phyloP scores from a whole-genome alignment of 2,888 invertebrate species.

The Spilarctia lutea region DNA sequence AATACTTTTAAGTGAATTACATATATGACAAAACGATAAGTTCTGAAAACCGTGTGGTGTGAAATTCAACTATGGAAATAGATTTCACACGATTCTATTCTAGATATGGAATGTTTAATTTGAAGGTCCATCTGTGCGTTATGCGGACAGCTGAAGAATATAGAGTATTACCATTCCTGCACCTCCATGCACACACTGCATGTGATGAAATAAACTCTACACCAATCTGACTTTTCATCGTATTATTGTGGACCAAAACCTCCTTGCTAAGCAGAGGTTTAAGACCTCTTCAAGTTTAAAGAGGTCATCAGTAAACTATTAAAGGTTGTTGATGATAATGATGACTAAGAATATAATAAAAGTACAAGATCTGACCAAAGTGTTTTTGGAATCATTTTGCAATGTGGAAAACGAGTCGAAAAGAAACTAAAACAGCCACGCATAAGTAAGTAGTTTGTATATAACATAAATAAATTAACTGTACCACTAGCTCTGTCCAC shows the following conservation, averaged over 20 bases:
- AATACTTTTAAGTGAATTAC: no score
- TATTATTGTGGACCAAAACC: no score
- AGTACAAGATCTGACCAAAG: no score
- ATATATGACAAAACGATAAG: neutral
- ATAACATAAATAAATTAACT: conserved; percentile 3
- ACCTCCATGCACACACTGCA: no score
- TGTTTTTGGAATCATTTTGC: neutral
- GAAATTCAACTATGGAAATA: neutral
- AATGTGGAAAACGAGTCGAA: neutral
- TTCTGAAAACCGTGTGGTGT: neutral
- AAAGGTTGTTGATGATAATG: no score
- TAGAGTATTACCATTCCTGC: no score
- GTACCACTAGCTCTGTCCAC: conserved; percentile 9
- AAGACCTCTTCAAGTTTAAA: no score
- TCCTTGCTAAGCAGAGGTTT: no score
- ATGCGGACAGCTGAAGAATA: neutral
- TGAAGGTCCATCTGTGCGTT: neutral
- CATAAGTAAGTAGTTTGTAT: conserved; percentile 1
- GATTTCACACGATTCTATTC: neutral
- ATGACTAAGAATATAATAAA: no score
- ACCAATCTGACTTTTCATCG: no score
- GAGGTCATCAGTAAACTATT: no score
- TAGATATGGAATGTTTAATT: neutral
- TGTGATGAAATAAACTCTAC: no score
- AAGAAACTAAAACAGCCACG: neutral